Base-by-base conservation (phyloP, 2,797 vertebrate species). In the Apogon talboti region DNA sequence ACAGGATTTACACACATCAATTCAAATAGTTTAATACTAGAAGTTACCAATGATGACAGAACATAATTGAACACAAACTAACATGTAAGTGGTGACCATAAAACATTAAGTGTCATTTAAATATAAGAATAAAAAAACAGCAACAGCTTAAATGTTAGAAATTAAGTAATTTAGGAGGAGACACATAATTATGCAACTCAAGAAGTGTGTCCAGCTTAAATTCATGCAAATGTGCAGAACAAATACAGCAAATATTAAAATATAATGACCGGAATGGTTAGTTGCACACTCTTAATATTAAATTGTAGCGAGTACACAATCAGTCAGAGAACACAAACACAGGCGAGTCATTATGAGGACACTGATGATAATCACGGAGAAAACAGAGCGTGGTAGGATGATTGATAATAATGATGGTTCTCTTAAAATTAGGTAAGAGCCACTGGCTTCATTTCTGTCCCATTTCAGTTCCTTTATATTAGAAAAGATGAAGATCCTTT, bases 391-490 rank as follows among this genome's bases (percentile, higher is more conserved):
- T 66, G 54, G 11, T 41, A 51, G 37, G 55, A 66, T 75, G 52
- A 71, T 69, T 58, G 59, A 58, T 74, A 74, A 75, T 67, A 64
- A 69, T 53, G 38, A 72, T 50, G 33, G 13, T 50, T 66, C 52
- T 66, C 57, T 59, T 66, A 19, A 50, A 79, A 74, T 66, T 44
- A 68, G 55, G 72, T 48, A 46, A 24, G 42, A 76, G n/a, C 11
- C 42, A 13, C 61, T 45, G 15, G 51, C 47, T 3, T 21, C 40
- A 28, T 24, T 40, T 24, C 11, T 4, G 4, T 41, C 45, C 55
- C 45, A 59, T 64, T 7, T 11, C 43, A 1, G 2, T 68, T 71
- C 66, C 11, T 51, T 70, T 79, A 73, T 72, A 84, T 83, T 74
- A 62, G 57, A 55, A 66, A 55, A 66, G 63, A 38, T 71, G 56